Base-by-base conservation (phyloP, 2,113 vertebrate genomes). In the Burhinus oedicnemus region DNA sequence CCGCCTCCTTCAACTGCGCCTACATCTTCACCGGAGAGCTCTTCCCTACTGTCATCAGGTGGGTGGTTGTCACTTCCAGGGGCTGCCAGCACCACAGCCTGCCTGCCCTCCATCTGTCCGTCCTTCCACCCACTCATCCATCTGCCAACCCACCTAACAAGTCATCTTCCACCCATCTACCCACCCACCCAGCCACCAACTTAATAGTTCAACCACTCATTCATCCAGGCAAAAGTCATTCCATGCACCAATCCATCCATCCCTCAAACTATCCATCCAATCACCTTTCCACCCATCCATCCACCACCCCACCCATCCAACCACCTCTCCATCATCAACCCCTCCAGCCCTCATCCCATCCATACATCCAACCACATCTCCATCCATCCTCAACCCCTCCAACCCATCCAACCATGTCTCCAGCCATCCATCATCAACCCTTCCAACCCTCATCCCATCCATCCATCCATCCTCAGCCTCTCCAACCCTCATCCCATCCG, bases 1-100 rank as follows among this genome's bases (percentile, higher is more conserved):
- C 98, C 3, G 98, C 98, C 4, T 97, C 99, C 58, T 99, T 99
- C 95, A 98, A 84, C 92, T 99, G 98, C 36, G 96, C 97, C 79
- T 98, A 97, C 68, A 76, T 98, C 91, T 98, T 96, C 83, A 42
- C 60, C 0, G 80, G 95, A 1, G 98, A 98, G 84, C 97, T 98
- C 78, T 98, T 98, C 95, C 98, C 98, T 42, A 98, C 98, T 0
- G 61, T 95, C 74, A 97, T 98, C 94, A 96, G 98, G 97, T 98
- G 82, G 66, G 93, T 55, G 38, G 23, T 2, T 19, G 54, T 2
- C 58, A 45, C 7, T 47, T 4, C 7, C 6, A 4, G 64, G 42
- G 27, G 36, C 7, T 12, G 84, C 51, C 17, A n/a, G 29, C 69
- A 21, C 81, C 64, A 21, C 47, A 3, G 58, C 32, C 61, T 19